Conservation (phyloP, 2,888 invertebrate species). For the Agrilus biguttatus region DNA sequence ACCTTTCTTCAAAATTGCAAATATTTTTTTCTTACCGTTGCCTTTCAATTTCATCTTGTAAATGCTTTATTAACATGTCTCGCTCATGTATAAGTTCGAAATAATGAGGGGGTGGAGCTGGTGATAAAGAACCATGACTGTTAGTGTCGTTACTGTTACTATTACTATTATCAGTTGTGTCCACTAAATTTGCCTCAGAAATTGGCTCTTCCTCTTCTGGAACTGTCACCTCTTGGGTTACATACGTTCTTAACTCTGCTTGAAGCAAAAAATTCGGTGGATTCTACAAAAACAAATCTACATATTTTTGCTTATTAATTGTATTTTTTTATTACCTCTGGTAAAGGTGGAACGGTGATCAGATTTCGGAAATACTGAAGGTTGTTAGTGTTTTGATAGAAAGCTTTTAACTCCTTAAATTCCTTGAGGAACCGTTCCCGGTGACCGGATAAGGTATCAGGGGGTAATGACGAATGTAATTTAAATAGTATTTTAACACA, state of each 20-base stretch:
- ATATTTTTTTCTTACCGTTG: slow-evolving; percentile 36
- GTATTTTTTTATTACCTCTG: slow-evolving; percentile 43
- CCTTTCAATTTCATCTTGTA: slow-evolving; percentile 60
- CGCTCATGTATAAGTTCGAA: slow-evolving; percentile 39
- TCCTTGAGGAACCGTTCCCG: slow-evolving; percentile 79
- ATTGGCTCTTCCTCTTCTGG: slow-evolving; percentile 50
- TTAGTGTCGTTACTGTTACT: slow-evolving; percentile 22
- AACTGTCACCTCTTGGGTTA: slow-evolving; percentile 82
- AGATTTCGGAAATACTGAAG: slow-evolving; percentile 96
- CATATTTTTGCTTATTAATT: background rate
- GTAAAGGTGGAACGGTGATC: slow-evolving; percentile 82
- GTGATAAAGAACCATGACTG: slow-evolving; percentile 29
- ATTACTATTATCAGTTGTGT: slow-evolving; percentile 42
- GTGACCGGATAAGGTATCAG: slow-evolving; percentile 83
- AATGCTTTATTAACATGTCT: slow-evolving; percentile 64
- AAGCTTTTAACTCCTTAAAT: slow-evolving; percentile 75
- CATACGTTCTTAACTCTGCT: slow-evolving; percentile 85
- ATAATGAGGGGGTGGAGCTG: slow-evolving; percentile 27
- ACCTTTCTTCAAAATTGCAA: too few relatives aligned
- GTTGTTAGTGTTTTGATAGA: slow-evolving; percentile 85
- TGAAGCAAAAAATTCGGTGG: slow-evolving; percentile 92
- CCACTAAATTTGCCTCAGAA: slow-evolving; percentile 48
- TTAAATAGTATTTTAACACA: slow-evolving; percentile 92
- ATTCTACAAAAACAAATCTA: slow-evolving; percentile 31
- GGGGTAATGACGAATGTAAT: slow-evolving; percentile 78